These are phyloP conservation scores for Dipodomys ordii DNA, from an alignment of 2,113 vertebrate genomes.

Conservation along the genomic window DNA sequence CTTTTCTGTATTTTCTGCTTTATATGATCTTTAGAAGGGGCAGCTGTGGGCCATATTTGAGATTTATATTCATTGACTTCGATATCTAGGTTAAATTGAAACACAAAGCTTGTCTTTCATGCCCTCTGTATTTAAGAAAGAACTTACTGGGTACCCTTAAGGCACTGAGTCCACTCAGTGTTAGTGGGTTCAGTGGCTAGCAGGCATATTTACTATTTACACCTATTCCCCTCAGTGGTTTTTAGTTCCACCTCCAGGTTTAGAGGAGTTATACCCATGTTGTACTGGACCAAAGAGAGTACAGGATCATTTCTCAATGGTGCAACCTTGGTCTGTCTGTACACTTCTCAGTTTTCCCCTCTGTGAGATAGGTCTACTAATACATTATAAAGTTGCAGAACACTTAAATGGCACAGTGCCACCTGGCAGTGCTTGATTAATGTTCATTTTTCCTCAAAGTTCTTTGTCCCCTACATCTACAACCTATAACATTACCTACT, in stretches of 20 bases:
- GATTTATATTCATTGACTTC: constrained; percentile 12
- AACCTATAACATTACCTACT: background rate
- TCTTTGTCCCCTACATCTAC: background rate
- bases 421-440: background rate
- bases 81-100: background rate
- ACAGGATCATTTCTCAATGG: background rate
- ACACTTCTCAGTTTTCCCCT: background rate
- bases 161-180: background rate
- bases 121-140: constrained; percentile 35
- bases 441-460: background rate
- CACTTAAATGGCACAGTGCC: background rate
- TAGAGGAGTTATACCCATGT: background rate
- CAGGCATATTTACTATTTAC: background rate
- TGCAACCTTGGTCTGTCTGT: background rate
- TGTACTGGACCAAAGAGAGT: background rate
- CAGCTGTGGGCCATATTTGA: background rate
- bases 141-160: background rate
- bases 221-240: background rate
- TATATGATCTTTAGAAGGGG: background rate
- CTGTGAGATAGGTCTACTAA: background rate
- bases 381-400: background rate
- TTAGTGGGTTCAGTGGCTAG: background rate
- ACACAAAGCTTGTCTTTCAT: background rate
- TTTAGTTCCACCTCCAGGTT: background rate
- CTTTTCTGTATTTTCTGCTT: background rate